Percentiles rank a stretch among this genome's conserved stretches.
Conservation (phyloP, 2,797 vertebrate genomes). For the Microcaecilia unicolor region DNA sequence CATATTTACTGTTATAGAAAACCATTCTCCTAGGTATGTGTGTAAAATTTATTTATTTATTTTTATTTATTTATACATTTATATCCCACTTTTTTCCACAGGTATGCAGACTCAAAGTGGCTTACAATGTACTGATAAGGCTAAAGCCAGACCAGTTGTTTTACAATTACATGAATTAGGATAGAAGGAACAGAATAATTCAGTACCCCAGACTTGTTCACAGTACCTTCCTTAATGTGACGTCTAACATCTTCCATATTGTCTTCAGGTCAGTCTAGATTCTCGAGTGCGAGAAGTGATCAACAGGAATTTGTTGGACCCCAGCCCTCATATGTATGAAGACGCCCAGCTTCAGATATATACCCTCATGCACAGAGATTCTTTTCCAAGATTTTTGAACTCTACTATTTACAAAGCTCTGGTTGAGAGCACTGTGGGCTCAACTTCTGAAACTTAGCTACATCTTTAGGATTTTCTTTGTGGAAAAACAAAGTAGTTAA, state of each 20-base stretch:
- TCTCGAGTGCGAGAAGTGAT: slow-evolving; percentile 95
- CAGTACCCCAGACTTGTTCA: too few relatives aligned
- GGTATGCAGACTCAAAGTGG: too few relatives aligned
- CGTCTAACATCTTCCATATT: slow-evolving; percentile 27
- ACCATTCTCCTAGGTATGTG: too few relatives aligned
- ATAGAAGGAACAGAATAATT: too few relatives aligned
- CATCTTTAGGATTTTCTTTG: slow-evolving; percentile 43
- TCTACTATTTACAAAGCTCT: slow-evolving; percentile 94
- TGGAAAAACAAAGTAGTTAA: slow-evolving; percentile 51
- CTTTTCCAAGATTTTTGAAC: slow-evolving; percentile 97
- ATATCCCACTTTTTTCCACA: too few relatives aligned
- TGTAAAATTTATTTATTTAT: too few relatives aligned
- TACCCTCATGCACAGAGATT: slow-evolving; percentile 98
- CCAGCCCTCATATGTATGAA: slow-evolving; percentile 89
- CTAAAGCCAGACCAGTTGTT: too few relatives aligned
- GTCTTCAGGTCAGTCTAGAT: slow-evolving; percentile 88
- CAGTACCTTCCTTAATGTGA: too few relatives aligned
- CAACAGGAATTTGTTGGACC: slow-evolving; percentile 84
- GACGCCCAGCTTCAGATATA: slow-evolving; percentile 98
- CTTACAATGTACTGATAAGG: too few relatives aligned
- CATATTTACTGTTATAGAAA: too few relatives aligned
- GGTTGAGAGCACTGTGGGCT: slow-evolving; percentile 81
- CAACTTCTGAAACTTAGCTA: slow-evolving; percentile 85
- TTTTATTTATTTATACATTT: too few relatives aligned
- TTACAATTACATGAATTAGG: too few relatives aligned